Evolutionary conservation across 2,797 vertebrate genomes (phyloP).

Genomic region (Tokudaia muenninki): DNA sequence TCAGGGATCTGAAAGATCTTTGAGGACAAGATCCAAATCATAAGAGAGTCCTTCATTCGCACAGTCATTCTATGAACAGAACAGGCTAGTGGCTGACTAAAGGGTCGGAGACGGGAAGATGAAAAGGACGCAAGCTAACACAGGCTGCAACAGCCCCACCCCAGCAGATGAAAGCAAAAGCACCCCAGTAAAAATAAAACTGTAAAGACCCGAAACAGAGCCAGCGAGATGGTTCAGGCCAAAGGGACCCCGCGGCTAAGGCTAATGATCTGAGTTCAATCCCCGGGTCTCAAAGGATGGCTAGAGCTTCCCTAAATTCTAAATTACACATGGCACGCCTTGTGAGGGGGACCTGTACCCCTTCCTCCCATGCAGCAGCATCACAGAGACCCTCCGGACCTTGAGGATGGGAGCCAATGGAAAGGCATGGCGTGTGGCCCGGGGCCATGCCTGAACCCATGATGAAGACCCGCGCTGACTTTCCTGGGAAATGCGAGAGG

Average conservation of each 20-base stretch:
- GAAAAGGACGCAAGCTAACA: not conserved
- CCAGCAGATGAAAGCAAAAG: not conserved
- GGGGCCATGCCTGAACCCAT: too few species aligned
- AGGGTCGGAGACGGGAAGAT: not conserved
- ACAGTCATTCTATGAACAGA: not conserved
- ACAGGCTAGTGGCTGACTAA: not conserved
- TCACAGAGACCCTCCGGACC: not conserved
- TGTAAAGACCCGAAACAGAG: not conserved
- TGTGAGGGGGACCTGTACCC: not conserved
- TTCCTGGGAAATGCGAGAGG: not conserved
- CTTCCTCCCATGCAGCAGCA: not conserved
- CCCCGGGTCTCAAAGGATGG: not conserved
- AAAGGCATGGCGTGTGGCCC: accelerated
- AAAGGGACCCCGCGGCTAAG: not conserved
- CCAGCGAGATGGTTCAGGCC: not conserved
- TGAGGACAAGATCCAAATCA: not conserved
- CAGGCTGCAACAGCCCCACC: too few species aligned
- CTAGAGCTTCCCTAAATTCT: not conserved
- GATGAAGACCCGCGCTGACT: not conserved
- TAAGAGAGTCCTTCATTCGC: not conserved
- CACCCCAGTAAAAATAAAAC: not conserved
- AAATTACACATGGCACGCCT: not conserved
- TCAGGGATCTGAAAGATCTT: not conserved
- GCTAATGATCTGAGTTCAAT: not conserved
- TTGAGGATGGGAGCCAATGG: not conserved